Evolutionary conservation across 2,888 invertebrate species (phyloP).

Genomic region (Suillia variegata): DNA sequence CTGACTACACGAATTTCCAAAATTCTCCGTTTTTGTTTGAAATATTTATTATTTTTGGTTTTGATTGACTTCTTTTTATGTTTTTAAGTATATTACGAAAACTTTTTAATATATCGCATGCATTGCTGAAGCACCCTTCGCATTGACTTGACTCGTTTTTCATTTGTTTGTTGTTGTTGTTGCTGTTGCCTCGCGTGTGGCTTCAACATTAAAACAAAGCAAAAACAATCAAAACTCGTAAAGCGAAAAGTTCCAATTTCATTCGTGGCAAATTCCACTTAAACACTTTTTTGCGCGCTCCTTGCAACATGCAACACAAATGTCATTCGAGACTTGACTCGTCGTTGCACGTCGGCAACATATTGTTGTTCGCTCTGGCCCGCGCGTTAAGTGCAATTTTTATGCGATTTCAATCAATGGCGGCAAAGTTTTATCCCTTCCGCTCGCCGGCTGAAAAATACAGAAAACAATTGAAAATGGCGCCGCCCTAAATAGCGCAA

Average conservation of each 20-base stretch:
- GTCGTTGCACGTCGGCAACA: neutral
- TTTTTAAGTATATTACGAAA: too few relatives aligned
- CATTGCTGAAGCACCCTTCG: too few relatives aligned
- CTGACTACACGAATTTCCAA: too few relatives aligned
- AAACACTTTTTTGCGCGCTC: neutral
- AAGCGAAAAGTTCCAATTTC: conserved; percentile 6
- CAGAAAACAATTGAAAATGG: conserved; percentile 42
- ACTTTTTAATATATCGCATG: too few relatives aligned
- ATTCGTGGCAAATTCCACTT: neutral
- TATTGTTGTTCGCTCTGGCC: neutral
- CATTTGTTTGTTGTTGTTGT: too few relatives aligned
- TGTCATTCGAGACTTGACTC: too few relatives aligned
- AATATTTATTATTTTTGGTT: too few relatives aligned
- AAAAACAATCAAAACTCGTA: conserved; percentile 43
- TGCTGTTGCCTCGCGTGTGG: conserved; percentile 50
- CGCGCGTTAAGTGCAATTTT: conserved; percentile 27
- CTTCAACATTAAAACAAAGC: conserved; percentile 37
- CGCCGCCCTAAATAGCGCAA: conserved; percentile 51
- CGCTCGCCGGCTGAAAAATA: conserved; percentile 4
- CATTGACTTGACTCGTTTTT: too few relatives aligned
- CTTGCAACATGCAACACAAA: neutral
- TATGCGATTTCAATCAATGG: conserved; percentile 49
- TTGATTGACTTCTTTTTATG: too few relatives aligned
- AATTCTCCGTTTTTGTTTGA: too few relatives aligned
- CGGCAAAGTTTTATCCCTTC: neutral